Percentiles rank a stretch among this genome's conserved stretches.
Conservation (phyloP, 2,113 vertebrate genomes). For the Circaetus cinerascens region DNA sequence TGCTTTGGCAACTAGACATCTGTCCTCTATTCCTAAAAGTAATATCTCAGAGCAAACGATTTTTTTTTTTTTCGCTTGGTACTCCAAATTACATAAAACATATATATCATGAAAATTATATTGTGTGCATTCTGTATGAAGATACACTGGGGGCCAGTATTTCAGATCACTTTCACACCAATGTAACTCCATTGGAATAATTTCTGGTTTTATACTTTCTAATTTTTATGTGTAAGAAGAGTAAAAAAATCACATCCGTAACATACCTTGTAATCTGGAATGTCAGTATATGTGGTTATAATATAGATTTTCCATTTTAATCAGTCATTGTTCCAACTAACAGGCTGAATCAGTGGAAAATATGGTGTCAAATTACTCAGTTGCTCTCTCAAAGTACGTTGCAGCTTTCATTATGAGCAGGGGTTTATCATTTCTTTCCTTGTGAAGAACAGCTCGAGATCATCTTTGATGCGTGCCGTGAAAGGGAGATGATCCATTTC, state of each 20-base stretch:
- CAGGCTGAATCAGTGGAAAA: conserved; percentile 45
- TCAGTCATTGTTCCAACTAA: conserved; percentile 33
- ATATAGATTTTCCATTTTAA: conserved; percentile 37
- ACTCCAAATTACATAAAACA: background rate
- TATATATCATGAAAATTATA: background rate
- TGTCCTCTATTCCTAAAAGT: conserved; percentile 35
- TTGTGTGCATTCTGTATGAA: background rate
- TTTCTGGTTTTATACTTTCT: background rate
- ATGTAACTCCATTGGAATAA: background rate
- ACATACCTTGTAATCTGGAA: background rate
- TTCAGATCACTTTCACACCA: background rate
- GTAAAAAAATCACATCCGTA: background rate
- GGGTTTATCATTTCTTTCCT: conserved; percentile 10
- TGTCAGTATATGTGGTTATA: background rate
- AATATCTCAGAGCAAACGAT: background rate
- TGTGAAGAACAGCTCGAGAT: background rate
- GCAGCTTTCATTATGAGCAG: conserved; percentile 14
- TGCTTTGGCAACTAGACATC: conserved; percentile 9
- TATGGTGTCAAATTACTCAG: background rate
- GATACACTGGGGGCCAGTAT: background rate
- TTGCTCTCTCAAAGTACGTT: background rate
- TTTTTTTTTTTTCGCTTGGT: background rate
- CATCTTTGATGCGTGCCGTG: background rate
- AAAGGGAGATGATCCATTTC: conserved; percentile 18
- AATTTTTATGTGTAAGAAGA: background rate